Percentiles rank a stretch among this genome's conserved stretches.
phyloP scores from a whole-genome alignment of 2,113 vertebrate species.

The Tupaia chinensis region DNA sequence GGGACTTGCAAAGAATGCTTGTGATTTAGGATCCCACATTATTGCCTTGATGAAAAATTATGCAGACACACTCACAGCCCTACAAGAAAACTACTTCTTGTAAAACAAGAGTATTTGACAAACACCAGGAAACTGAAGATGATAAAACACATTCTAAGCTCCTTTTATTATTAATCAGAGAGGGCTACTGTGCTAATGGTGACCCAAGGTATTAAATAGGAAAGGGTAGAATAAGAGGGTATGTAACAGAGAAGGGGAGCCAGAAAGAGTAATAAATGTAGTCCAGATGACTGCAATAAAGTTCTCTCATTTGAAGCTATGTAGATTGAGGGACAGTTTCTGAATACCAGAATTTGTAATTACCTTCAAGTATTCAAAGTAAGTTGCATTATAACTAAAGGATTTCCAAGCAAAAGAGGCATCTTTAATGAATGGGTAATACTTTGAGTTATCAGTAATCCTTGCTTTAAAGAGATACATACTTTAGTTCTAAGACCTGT shows the following conservation, averaged over 20 bases:
- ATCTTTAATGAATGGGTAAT: conserved; percentile 13
- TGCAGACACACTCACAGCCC: conserved; percentile 74
- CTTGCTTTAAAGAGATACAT: conserved; percentile 7
- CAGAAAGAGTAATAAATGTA: neutral
- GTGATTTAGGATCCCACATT: conserved; percentile 79
- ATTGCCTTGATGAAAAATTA: conserved; percentile 83
- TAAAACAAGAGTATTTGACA: conserved; percentile 82
- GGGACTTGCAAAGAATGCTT: conserved; percentile 82
- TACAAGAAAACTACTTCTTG: conserved; percentile 79
- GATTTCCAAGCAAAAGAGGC: neutral
- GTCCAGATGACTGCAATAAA: neutral
- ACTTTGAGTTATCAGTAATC: neutral
- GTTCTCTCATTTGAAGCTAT: conserved; percentile 1
- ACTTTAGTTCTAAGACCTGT: neutral
- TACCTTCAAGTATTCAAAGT: neutral
- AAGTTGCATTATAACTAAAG: neutral
- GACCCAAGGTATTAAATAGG: neutral
- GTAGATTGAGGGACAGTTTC: conserved; percentile 25
- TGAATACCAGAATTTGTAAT: neutral
- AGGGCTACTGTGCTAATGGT: neutral
- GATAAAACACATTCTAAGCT: conserved; percentile 68
- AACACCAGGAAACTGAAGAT: conserved; percentile 75
- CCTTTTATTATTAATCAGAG: conserved; percentile 73
- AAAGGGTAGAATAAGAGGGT: neutral
- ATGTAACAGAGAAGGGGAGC: neutral